Percentiles rank a stretch among this genome's conserved stretches.
Conservation (phyloP, 2,113 vertebrate genomes). For the Puffinus mauretanicus region DNA sequence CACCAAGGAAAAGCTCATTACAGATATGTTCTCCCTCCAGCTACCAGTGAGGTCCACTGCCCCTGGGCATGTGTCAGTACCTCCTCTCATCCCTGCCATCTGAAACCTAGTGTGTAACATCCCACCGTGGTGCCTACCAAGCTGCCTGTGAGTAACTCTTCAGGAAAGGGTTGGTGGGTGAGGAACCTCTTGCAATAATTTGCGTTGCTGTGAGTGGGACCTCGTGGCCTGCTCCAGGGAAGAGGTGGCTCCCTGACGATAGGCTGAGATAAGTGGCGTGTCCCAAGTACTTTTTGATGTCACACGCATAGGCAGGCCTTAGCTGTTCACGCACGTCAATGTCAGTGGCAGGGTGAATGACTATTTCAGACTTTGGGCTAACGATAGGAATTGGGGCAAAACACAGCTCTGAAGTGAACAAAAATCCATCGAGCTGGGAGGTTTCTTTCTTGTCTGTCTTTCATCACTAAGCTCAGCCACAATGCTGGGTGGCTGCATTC, state of each 20-base stretch:
- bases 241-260: not conserved
- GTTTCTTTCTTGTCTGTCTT: not conserved
- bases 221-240: not conserved
- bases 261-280: not conserved
- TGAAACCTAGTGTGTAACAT: not conserved
- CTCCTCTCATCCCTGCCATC: not conserved
- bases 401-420: not conserved
- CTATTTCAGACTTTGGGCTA: not conserved
- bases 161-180: not conserved
- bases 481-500: not conserved
- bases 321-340: fast-evolving
- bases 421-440: not conserved
- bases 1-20: not conserved
- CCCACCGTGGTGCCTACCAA: fast-evolving
- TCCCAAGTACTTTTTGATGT: not conserved
- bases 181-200: not conserved
- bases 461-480: not conserved
- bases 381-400: not conserved
- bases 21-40: not conserved
- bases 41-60: not conserved
- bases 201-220: not conserved
- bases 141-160: not conserved
- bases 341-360: not conserved
- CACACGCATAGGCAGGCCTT: not conserved
- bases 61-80: not conserved